These are phyloP conservation scores for Turritopsis dohrnii DNA, from an alignment of 30 jellyfish, hydroid and myxozoan genomes.

Conservation along the genomic window DNA sequence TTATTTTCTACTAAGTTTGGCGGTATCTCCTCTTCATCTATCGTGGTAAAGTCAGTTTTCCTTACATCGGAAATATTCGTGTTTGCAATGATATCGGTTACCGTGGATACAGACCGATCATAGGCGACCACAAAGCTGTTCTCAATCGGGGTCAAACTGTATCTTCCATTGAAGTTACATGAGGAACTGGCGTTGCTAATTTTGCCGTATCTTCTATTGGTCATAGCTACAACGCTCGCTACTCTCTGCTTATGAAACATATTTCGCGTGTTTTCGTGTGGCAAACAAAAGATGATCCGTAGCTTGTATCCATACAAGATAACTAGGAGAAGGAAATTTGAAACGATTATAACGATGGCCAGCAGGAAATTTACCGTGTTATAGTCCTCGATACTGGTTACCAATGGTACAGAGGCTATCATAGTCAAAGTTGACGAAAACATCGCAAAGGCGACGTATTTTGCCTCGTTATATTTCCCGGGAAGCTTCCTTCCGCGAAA, in stretches of 20 bases:
- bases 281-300: slow-evolving; percentile 4
- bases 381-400: not conserved
- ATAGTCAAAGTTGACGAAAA: slow-evolving; percentile 13
- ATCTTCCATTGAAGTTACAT: not conserved
- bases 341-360: not conserved
- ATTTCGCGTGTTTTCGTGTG: slow-evolving; percentile 26
- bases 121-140: not conserved
- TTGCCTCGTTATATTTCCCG: slow-evolving; percentile 33
- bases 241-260: slow-evolving; percentile 2
- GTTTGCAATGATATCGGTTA: not conserved
- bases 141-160: not conserved
- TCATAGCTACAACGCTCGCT: slow-evolving; percentile 11
- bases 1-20: not conserved
- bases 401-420: slow-evolving; percentile 6
- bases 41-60: not conserved
- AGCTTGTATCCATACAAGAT: slow-evolving; percentile 32
- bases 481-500: slow-evolving; percentile 35
- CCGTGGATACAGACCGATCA: not conserved
- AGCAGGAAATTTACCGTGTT: not conserved
- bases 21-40: not conserved
- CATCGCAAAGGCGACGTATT: slow-evolving; percentile 34
- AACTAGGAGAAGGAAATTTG: slow-evolving; percentile 8
- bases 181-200: not conserved
- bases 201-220: not conserved
- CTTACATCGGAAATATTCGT: not conserved